Base-by-base conservation (phyloP, 2,113 vertebrate genomes). In the Bettongia penicillata region DNA sequence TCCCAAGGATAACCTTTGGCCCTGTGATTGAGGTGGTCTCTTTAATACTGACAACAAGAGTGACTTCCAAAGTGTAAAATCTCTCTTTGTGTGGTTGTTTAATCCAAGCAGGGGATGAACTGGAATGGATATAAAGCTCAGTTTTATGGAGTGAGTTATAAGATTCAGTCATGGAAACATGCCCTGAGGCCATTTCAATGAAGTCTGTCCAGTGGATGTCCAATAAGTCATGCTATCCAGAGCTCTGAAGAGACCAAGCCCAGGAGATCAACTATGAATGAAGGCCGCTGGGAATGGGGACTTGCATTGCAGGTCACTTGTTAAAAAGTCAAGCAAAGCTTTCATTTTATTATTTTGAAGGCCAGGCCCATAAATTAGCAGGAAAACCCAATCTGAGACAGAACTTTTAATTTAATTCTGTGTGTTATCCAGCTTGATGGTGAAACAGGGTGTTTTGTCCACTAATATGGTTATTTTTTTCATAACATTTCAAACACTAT, bases 11-110 rank as follows among this genome's bases (percentile, higher is more conserved):
- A 0, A 28, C 12, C 2, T 0, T 16, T 0, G 1, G 22, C 55
- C 68, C 19, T 0, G 0, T 6, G 43, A 51, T 0, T 0, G 3
- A 89, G n/a, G 50, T 5, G 23, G 48, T 2, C 48, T 84, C 0
- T 0, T 0, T 2, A 23, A 37, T n/a, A 92, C 16, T 23, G 0
- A 0, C 0, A 0, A 3, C 0, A 7, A 2, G 0, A 0, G 51
- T 8, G 25, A 1, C 1, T 47, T 49, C 89, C 31, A 26, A 26
- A 1, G 26, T 43, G 25, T 19, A 12, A 43, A 23, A 8, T 51
- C 0, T 11, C 52, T 43, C 10, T 84, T 26, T 53, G 16, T 1
- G 51, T 0, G 8, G 55, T 0, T 9, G 24, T 47, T 47, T 26
- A 4, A n/a, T 61, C 43, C n/a, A 6, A 55, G 84, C 47, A 53